Base-by-base conservation (phyloP, 1,140 invertebrate species). In the Danaus melanippus region DNA sequence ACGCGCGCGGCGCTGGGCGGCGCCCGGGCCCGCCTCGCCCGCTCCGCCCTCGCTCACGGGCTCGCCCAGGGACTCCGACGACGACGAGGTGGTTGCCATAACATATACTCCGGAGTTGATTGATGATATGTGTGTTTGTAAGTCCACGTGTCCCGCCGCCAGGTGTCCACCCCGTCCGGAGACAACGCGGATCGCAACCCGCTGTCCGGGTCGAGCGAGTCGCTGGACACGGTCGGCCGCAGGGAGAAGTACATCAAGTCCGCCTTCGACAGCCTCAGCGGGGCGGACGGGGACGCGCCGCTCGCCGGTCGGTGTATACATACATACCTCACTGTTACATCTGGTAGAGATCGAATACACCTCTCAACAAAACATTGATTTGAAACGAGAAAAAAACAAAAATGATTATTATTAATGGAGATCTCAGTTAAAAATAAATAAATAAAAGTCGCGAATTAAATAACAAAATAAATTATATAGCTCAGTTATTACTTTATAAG, bases 231-330 rank as follows among this genome's bases (percentile, higher is more conserved):
- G 58, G 86, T 93, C 0, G 89, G 89, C 0, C 90, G 91, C 43
- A 77, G 93, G 8, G 93, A 94, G 74, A 92, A 91, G 67, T 95
- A 92, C 79, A 82, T 95, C 42, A 93, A 94, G 72, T 92, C 91
- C 43, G 94, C 92, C 11, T 94, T 93, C 78, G 93, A 95, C 74
- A 93, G 92, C 60, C 84, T 94, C 7, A 92, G 92, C 60, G 91
- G 91, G 0, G 88, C 89, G 10, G 91, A 92, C 64, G 69, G 81
- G 32, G 88, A 89, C 51, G 60, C 72, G 45, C 74, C 74, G 45
- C 74, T 64, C 6, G 59, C 69, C 53, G 71, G 70, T 73, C 74
- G 49, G 21, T 53, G 12, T 12, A 50, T 42, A 12, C 11, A 51
- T n/a, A n/a, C n/a, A n/a, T n/a, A n/a, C n/a, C n/a, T n/a, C n/a